These are phyloP conservation scores for Eupeodes corollae DNA, from an alignment of 1,140 invertebrate genomes.

Conservation along the genomic window DNA sequence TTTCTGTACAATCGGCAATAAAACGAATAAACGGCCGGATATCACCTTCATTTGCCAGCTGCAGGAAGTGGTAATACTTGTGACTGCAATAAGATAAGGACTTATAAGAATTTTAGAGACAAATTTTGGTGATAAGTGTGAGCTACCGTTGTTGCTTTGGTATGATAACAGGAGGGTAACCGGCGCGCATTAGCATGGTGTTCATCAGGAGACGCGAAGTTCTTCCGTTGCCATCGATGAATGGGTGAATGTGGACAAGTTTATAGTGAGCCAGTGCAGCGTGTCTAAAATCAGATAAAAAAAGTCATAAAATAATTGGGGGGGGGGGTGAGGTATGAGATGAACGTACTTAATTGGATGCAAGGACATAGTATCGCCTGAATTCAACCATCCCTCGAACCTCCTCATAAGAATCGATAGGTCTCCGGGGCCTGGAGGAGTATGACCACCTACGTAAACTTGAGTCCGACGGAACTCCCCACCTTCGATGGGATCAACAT, in stretches of 20 bases:
- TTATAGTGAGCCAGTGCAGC: constrained; percentile 94
- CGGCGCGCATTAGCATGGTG: constrained; percentile 92
- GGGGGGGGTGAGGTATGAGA: background rate
- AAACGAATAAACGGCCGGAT: constrained; percentile 88
- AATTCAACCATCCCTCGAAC: constrained; percentile 84
- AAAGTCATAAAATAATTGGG: background rate
- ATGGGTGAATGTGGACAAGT: constrained; percentile 89
- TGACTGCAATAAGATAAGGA: constrained; percentile 38
- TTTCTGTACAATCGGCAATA: constrained; percentile 87
- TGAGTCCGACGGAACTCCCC: constrained; percentile 70
- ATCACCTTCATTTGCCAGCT: constrained; percentile 85
- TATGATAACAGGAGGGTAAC: constrained; percentile 92
- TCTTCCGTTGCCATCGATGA: constrained; percentile 87
- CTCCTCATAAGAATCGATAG: constrained; percentile 73
- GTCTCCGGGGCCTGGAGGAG: constrained; percentile 72
- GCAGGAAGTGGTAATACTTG: constrained; percentile 75
- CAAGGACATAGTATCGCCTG: constrained; percentile 66
- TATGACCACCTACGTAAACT: constrained; percentile 86
- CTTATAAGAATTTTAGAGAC: background rate
- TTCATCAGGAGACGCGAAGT: constrained; percentile 94
- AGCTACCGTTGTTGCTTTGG: constrained; percentile 69
- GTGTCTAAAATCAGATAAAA: constrained; percentile 38
- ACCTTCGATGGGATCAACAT: constrained; percentile 82
- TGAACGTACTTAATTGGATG: constrained; percentile 68
- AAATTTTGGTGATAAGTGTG: background rate